Evolutionary conservation across 2,113 vertebrate species (phyloP), one percentile per base, ranked within the genome.

Genomic region (Eublepharis macularius): DNA sequence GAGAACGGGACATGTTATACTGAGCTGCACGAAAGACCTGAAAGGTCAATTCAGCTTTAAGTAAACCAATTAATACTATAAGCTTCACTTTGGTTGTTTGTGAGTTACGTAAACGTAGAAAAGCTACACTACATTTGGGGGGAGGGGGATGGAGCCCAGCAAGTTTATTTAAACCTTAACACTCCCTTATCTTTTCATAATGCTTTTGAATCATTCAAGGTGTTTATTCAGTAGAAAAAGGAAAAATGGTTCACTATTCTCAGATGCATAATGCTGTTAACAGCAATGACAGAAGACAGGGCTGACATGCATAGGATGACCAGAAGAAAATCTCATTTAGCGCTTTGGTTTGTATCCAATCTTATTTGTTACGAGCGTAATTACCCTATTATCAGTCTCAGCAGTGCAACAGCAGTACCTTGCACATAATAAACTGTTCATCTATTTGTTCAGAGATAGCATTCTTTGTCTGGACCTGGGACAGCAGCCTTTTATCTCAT

Each of bases 361-460:
- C 81, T 80, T 81, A 60, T 87, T 89, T 90, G 39, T 77, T 43
- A 79, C 0, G 14, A 69, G 70, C 11, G 21, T 54, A 68, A 84
- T 76, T 85, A 80, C 73, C 26, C 79, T 84, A 39, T 65, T 34
- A 83, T 86, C 51, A 72, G 81, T 54, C 81, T 72, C 54, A 11
- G 54, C 70, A 80, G 41, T 3, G 6, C 69, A 80, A n/a, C 41
- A 65, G 80, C 47, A n/a, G 29, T 12, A 0, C 6, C 51, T 47
- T 83, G 75, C 12, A 80, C 29, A 41, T 36, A 88, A 0, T 10
- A 39, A 84, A 32, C 81, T 57, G 80, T 0, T 60, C 0, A 68
- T 68, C 68, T 43, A 54, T 63, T 83, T 79, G 66, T 12, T 60
- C 45, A 68, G 17, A 77, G 81, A 41, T 9, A 75, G 8, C 65